Evolutionary conservation across 2,797 vertebrate species (phyloP).

Genomic region (Protonibea diacanthus): DNA sequence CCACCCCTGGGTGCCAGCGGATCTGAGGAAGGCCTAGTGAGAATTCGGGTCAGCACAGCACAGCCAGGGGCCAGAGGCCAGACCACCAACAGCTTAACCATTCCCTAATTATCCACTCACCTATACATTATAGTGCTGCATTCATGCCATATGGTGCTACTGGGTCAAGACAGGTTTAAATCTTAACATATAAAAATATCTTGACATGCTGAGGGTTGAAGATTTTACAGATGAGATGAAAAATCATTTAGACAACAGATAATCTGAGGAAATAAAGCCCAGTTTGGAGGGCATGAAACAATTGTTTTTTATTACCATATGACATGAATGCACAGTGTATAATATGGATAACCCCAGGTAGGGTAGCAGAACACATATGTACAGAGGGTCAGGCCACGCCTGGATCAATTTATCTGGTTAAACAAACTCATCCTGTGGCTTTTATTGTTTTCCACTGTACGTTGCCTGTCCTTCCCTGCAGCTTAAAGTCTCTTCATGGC

Average conservation of each 20-base stretch:
- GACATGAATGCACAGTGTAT: slow-evolving; percentile 59
- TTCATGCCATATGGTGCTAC: slow-evolving; percentile 51
- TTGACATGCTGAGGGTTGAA: background rate
- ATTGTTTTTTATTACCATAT: slow-evolving; percentile 27
- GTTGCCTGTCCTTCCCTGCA: slow-evolving; percentile 34
- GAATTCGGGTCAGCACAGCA: slow-evolving; percentile 86
- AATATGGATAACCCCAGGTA: slow-evolving; percentile 10
- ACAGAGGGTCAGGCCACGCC: slow-evolving; percentile 2
- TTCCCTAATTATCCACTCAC: slow-evolving; percentile 3
- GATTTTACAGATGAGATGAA: background rate
- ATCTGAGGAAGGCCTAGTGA: slow-evolving; percentile 88
- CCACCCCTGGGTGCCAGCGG: slow-evolving; percentile 83
- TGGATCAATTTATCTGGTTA: background rate
- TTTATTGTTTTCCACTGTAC: slow-evolving; percentile 24
- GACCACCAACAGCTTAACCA: slow-evolving; percentile 16
- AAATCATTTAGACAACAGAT: background rate
- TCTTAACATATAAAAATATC: background rate
- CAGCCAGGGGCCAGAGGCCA: slow-evolving; percentile 58
- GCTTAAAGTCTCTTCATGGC: slow-evolving; percentile 36
- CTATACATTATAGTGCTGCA: slow-evolving; percentile 33
- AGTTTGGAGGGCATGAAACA: background rate
- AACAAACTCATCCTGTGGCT: slow-evolving; percentile 16
- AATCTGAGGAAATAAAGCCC: background rate
- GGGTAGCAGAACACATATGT: slow-evolving; percentile 20
- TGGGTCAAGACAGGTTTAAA: background rate